These are phyloP conservation scores for Holacanthus passer DNA, from an alignment of 2,113 vertebrate genomes.

Conservation along the genomic window DNA sequence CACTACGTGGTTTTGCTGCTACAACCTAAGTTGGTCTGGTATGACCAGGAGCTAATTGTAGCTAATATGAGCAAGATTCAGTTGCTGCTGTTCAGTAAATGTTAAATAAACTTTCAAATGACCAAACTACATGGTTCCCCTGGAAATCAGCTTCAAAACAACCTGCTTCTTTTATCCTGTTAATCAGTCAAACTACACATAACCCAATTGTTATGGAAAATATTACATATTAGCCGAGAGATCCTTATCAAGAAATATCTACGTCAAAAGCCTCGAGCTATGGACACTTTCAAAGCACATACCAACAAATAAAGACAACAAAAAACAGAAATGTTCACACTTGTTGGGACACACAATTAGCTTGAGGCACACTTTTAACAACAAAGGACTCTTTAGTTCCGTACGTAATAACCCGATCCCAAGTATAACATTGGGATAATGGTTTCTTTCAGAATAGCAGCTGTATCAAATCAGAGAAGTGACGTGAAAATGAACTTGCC, in stretches of 20 bases:
- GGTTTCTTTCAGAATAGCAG: conserved; percentile 15
- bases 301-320: conserved; percentile 26
- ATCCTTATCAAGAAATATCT: conserved; percentile 42
- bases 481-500: background rate
- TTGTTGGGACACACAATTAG: conserved; percentile 23
- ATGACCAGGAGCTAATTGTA: background rate
- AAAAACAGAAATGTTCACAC: conserved; percentile 25
- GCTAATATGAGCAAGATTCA: background rate
- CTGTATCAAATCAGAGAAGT: background rate
- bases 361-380: conserved; percentile 36
- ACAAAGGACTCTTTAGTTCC: conserved; percentile 33
- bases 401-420: background rate
- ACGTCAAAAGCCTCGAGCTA: conserved; percentile 15
- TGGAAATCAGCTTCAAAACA: background rate
- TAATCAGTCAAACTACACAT: conserved; percentile 8
- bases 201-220: conserved; percentile 14
- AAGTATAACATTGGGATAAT: conserved; percentile 4
- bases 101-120: background rate
- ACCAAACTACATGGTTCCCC: background rate
- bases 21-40: background rate
- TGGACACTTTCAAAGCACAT: conserved; percentile 15
- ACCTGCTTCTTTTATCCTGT: conserved; percentile 37
- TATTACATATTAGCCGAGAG: background rate
- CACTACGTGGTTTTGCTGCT: background rate
- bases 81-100: background rate